Evolutionary conservation across 2,797 vertebrate species (phyloP).

Genomic region (Clarias platycephalus): DNA sequence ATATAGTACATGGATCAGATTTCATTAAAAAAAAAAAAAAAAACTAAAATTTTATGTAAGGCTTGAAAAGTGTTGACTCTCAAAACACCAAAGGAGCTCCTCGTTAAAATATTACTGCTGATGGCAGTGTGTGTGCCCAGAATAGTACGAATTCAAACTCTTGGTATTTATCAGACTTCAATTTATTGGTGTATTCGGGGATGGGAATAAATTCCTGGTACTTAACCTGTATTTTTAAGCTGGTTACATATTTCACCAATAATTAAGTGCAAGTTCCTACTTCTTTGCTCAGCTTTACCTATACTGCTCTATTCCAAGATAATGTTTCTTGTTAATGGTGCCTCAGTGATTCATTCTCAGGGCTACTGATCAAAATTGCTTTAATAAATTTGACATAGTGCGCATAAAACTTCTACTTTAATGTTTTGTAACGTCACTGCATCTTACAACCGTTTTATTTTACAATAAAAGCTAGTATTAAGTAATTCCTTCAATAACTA

Average conservation of each 20-base stretch:
- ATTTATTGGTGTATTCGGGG: slow-evolving; percentile 33
- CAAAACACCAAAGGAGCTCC: background rate
- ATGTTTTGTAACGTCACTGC: background rate
- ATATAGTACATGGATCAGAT: background rate
- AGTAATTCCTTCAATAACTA: background rate
- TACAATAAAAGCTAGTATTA: background rate
- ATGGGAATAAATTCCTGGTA: slow-evolving; percentile 29
- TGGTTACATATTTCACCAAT: background rate
- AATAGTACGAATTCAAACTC: background rate
- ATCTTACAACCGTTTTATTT: background rate
- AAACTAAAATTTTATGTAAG: background rate
- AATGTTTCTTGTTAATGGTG: background rate
- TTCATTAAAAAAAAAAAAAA: background rate
- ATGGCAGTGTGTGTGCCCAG: background rate
- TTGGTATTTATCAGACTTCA: background rate
- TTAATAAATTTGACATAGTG: background rate
- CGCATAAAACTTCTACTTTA: background rate
- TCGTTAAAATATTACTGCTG: background rate
- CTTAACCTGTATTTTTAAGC: slow-evolving; percentile 59
- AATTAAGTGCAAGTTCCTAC: background rate
- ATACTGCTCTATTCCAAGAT: background rate
- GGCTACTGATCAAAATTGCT: background rate
- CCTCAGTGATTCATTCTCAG: background rate
- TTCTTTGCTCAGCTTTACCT: too few relatives aligned
- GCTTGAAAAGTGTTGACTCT: background rate